A percentile compares a stretch with the other conserved stretches of the same genome.
Evolutionary conservation across 2,797 vertebrate genomes (phyloP).

Genomic region (Helostoma temminkii): DNA sequence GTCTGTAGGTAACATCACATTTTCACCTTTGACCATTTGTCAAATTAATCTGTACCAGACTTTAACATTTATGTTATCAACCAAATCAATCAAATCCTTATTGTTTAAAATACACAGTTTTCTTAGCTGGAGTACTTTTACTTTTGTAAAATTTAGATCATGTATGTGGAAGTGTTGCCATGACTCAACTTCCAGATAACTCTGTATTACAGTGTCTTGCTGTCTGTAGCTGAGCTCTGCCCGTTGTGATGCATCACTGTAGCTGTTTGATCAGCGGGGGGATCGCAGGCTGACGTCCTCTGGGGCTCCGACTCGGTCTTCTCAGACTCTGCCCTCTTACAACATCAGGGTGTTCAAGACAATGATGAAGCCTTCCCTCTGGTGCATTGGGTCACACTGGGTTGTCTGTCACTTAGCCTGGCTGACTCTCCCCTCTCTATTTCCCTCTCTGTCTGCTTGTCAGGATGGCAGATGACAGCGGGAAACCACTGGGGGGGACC

Average conservation of each 20-base stretch:
- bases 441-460: conserved; percentile 64
- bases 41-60: no score
- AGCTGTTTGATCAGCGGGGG: conserved; percentile 39
- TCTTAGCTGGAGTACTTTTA: no score
- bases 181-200: no score
- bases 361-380: conserved; percentile 54
- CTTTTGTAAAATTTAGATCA: no score
- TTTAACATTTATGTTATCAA: no score
- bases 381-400: conserved; percentile 54
- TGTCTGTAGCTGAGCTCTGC: conserved; percentile 28
- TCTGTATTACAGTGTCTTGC: not conserved
- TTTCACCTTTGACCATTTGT: no score
- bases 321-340: conserved; percentile 50
- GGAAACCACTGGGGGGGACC: conserved; percentile 53
- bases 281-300: not conserved
- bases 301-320: conserved; percentile 20
- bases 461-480: conserved; percentile 73
- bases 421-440: conserved; percentile 45
- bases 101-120: no score
- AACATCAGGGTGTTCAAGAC: conserved; percentile 47
- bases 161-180: no score
- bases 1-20: no score
- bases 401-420: conserved; percentile 64
- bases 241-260: conserved; percentile 40
- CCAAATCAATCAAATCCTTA: no score